These are phyloP conservation scores for Nomada goodeniana DNA, from an alignment of 2,888 invertebrate genomes.

Conservation along the genomic window DNA sequence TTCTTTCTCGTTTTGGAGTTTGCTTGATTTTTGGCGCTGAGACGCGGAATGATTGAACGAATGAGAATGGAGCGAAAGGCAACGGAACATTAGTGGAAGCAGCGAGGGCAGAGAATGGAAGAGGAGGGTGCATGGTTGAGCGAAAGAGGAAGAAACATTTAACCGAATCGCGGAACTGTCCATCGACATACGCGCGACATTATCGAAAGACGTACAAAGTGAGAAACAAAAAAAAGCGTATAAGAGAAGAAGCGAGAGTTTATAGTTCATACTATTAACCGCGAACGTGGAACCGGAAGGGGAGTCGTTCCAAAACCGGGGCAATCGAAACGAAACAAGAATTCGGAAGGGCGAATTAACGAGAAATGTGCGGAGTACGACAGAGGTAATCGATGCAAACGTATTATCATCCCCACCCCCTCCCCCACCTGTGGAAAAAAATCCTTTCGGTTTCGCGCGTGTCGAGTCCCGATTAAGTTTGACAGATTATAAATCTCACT, in stretches of 20 bases:
- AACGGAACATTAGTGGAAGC: conserved; percentile 8
- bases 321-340: background rate
- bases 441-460: conserved; percentile 70
- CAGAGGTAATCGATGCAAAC: background rate
- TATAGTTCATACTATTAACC: conserved; percentile 66
- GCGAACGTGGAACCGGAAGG: conserved; percentile 55
- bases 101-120: background rate
- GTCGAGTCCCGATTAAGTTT: conserved; percentile 82
- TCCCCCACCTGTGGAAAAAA: conserved; percentile 20
- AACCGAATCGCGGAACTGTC: conserved; percentile 61
- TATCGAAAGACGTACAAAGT: conserved; percentile 75
- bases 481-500: conserved; percentile 77
- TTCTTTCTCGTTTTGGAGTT: conserved; percentile 56
- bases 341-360: background rate
- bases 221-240: conserved; percentile 51
- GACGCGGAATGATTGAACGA: conserved; percentile 22
- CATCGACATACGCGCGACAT: conserved; percentile 60
- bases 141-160: conserved; percentile 19
- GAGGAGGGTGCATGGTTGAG: background rate
- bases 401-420: background rate
- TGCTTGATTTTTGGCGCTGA: conserved; percentile 45
- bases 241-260: conserved; percentile 6
- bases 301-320: background rate
- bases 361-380: background rate
- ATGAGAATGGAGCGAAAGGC: conserved; percentile 19